A percentile compares a stretch with the other conserved stretches of the same genome.
Evolutionary conservation across 30 jellyfish, hydroid and myxozoan species (phyloP).

Genomic region (Aurelia coerulea): DNA sequence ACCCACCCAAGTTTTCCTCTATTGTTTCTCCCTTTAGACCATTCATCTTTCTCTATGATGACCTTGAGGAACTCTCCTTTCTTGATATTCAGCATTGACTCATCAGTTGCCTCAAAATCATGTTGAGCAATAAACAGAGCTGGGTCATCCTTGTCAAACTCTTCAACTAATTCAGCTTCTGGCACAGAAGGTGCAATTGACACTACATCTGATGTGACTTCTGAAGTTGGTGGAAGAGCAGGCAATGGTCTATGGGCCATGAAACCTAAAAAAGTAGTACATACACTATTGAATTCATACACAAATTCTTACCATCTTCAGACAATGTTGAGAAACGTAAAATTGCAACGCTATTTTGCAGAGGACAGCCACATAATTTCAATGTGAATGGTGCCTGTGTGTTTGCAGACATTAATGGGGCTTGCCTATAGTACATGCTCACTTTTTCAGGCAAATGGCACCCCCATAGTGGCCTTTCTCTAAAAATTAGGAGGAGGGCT

Average conservation of each 20-base stretch:
- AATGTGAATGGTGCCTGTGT: too few relatives aligned
- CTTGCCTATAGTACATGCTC: too few relatives aligned
- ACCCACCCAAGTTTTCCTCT: conserved; percentile 90
- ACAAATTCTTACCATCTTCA: background rate
- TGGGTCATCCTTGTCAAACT: conserved; percentile 63
- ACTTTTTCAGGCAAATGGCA: too few relatives aligned
- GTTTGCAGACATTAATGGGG: too few relatives aligned
- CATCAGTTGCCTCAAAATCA: conserved; percentile 92
- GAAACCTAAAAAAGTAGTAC: conserved; percentile 51
- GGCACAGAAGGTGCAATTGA: conserved; percentile 24
- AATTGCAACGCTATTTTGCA: too few relatives aligned
- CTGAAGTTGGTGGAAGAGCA: conserved; percentile 60
- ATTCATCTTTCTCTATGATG: conserved; percentile 61
- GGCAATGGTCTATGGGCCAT: conserved; percentile 96
- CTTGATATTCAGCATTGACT: conserved; percentile 75
- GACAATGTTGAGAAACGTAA: too few relatives aligned
- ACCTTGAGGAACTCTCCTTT: conserved; percentile 82
- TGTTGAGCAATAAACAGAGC: conserved; percentile 77
- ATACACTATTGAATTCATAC: background rate
- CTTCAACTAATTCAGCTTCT: conserved; percentile 30
- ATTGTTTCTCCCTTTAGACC: conserved; percentile 92
- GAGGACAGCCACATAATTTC: too few relatives aligned
- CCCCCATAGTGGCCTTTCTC: too few relatives aligned
- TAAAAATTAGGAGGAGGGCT: too few relatives aligned
- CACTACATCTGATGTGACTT: conserved; percentile 7